Conservation (phyloP, 2,113 vertebrate genomes). For the Rhinoderma darwinii region DNA sequence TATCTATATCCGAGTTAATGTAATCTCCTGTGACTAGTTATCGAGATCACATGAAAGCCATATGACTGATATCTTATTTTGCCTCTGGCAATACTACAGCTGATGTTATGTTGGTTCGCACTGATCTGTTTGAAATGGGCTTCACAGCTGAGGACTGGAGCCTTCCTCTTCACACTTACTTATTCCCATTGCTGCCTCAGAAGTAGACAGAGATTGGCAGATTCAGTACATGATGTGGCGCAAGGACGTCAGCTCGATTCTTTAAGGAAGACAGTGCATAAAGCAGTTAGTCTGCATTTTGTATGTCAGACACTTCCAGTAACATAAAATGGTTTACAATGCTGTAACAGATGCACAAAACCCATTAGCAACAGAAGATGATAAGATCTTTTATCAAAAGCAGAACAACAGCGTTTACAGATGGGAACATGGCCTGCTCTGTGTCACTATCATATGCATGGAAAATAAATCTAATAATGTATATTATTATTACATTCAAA, state of each 20-base stretch:
- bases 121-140: background rate
- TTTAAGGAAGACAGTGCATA: background rate
- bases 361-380: conserved; percentile 12
- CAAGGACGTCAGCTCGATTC: conserved; percentile 16
- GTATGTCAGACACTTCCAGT: background rate
- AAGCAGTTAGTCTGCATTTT: conserved; percentile 9
- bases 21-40: conserved; percentile 51
- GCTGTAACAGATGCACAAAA: background rate
- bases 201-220: conserved; percentile 32
- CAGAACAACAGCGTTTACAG: conserved; percentile 13
- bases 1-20: conserved; percentile 36
- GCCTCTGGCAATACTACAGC: conserved; percentile 39
- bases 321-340: background rate
- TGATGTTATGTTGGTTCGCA: conserved; percentile 28
- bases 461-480: conserved; percentile 6
- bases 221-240: conserved; percentile 11
- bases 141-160: conserved; percentile 1
- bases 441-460: conserved; percentile 12
- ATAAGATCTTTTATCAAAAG: conserved; percentile 22
- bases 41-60: conserved; percentile 35
- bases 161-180: conserved; percentile 22
- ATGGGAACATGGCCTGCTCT: conserved; percentile 7
- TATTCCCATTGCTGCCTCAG: background rate
- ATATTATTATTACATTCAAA: background rate
- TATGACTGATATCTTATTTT: conserved; percentile 41